Percentiles rank a stretch among this genome's conserved stretches.
Conservation (phyloP, 2,113 vertebrate species). For the Strix aluco region DNA sequence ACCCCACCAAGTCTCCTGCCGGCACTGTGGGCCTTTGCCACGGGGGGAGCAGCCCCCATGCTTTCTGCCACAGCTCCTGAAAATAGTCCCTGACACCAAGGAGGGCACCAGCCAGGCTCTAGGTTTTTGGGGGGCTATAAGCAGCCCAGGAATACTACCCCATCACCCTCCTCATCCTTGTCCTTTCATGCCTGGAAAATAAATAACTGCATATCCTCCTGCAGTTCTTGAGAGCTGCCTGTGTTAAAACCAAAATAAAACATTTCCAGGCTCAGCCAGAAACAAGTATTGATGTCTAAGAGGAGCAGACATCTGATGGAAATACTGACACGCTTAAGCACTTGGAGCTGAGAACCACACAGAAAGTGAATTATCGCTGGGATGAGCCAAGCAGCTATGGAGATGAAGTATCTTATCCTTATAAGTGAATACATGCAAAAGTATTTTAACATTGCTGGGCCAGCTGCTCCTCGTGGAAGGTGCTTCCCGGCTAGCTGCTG, state of each 20-base stretch:
- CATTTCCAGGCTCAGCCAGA: slow-evolving; percentile 20
- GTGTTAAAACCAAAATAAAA: background rate
- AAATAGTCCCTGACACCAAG: background rate
- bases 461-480: slow-evolving; percentile 33
- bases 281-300: slow-evolving; percentile 33
- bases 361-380: slow-evolving; percentile 36
- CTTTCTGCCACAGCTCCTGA: background rate
- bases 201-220: background rate
- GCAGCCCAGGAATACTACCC: background rate
- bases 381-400: slow-evolving; percentile 21
- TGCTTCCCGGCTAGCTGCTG: background rate
- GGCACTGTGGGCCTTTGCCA: fast-evolving
- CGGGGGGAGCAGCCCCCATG: fast-evolving
- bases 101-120: background rate
- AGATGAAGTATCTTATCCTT: slow-evolving; percentile 52
- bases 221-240: background rate
- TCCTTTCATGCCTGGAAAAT: background rate
- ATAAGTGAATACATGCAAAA: slow-evolving; percentile 43
- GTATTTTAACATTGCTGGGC: background rate
- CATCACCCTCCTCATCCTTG: fast-evolving
- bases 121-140: background rate
- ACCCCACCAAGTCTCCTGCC: fast-evolving
- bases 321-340: slow-evolving; percentile 32
- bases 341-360: slow-evolving; percentile 4
- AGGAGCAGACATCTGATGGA: slow-evolving; percentile 50